Conservation (phyloP, 1,140 invertebrate genomes). For the Pseudomyrmex concolor region DNA sequence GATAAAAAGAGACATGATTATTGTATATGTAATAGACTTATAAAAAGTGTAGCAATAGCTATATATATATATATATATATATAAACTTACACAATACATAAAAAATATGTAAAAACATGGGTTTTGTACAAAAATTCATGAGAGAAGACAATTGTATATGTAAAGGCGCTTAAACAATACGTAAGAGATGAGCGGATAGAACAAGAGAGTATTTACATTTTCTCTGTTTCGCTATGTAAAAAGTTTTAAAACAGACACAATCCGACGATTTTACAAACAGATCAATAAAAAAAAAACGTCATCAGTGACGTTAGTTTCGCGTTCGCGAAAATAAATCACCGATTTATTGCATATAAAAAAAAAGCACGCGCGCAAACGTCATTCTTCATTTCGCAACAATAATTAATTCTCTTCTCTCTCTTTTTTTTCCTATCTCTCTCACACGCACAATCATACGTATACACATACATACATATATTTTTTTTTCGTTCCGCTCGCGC, state of each 20-base stretch:
- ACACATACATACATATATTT: conserved; percentile 20
- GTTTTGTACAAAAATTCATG: conserved; percentile 83
- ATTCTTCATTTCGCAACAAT: conserved; percentile 49
- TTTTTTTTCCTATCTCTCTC: background rate
- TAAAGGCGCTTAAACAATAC: conserved; percentile 77
- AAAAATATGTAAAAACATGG: conserved; percentile 83
- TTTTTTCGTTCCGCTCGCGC: conserved; percentile 65
- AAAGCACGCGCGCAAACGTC: conserved; percentile 41
- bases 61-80: conserved; percentile 54
- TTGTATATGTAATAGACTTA: conserved; percentile 74
- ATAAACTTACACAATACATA: conserved; percentile 70
- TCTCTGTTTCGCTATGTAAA: conserved; percentile 49
- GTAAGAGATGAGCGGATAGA: conserved; percentile 66
- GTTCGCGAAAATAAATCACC: conserved; percentile 39
- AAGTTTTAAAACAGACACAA: conserved; percentile 13
- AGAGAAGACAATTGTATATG: conserved; percentile 79
- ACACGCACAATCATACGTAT: background rate
- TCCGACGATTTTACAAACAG: conserved; percentile 19
- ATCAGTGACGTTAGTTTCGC: conserved; percentile 4
- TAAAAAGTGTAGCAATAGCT: conserved; percentile 72
- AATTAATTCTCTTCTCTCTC: conserved; percentile 70
- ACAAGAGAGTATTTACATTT: conserved; percentile 80
- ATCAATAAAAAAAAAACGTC: background rate
- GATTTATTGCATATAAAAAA: conserved; percentile 58
- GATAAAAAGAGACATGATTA: conserved; percentile 77